Evolutionary conservation across 2,113 vertebrate species (phyloP), one percentile per base, ranked within the genome.

Genomic region (Chionodraco myersi): DNA sequence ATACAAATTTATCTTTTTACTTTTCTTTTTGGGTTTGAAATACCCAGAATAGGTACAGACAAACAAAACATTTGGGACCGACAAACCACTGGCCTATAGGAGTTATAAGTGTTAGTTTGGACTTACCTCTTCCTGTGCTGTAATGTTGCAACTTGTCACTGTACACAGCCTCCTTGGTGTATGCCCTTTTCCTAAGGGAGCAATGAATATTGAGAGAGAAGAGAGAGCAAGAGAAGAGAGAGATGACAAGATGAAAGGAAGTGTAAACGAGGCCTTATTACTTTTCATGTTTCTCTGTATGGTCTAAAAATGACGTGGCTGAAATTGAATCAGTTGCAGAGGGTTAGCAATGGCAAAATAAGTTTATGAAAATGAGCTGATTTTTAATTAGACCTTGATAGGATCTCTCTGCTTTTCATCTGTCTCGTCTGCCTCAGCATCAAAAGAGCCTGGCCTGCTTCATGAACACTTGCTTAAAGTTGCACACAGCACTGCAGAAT

Each of bases 101-200:
- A 51, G 52, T 5, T 49, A 34, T 49, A 10, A 41, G 59, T 71
- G 34, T 64, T 0, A 52, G 3, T 11, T 16, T 41, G 63, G 6
- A 84, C 97, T 99, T 90, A 99, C 98, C 98, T 95, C 97, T 89
- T 72, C 98, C 98, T 0, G 98, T 98, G 95, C 97, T 99, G 95
- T 99, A 99, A 89, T 99, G 98, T 87, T 99, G 98, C 15, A 99
- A 82, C 72, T 99, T 99, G 60, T 99, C 98, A 1, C 97, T 99
- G 95, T 99, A 99, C 51, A 98, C 97, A 0, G 98, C 97, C 86
- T 99, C 98, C 91, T 99, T 99, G 93, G 95, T 97, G 91, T 99
- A 99, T 6, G 96, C 96, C 0, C 98, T 95, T 93, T 99, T 99
- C 95, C 98, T 99, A 89, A 80, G 16, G 72, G 88, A 92, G 77